Evolutionary conservation across 2,113 vertebrate genomes (phyloP), one percentile per base, ranked within the genome.

Genomic region (Tauraco erythrolophus): DNA sequence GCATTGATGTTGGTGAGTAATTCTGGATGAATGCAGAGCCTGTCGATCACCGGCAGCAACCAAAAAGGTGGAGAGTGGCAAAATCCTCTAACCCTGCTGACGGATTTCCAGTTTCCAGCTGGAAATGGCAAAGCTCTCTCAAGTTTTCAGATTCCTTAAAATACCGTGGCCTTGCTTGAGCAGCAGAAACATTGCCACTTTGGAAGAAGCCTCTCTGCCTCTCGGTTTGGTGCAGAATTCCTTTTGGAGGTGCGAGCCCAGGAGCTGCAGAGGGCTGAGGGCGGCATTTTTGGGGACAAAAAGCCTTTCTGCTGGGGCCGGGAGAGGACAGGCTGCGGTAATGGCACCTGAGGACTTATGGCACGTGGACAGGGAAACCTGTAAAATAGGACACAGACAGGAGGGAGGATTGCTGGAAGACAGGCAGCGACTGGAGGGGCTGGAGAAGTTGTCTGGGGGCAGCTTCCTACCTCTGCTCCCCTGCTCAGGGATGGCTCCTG

Each of bases 301-400:
- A 50, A 43, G 13, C 76, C 58, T 25, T 13, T 6, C 12, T 21
- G 7, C 37, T 35, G 35, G 43, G 77, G 14, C 17, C 1, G 4
- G 68, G 58, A 74, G 43, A 4, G 6, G 53, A 15, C 19, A 22
- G 60, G 33, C 45, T 39, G 69, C 1, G 0, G 21, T 11, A 16
- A 19, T 2, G 28, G 39, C 37, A 45, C 27, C 14, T 2, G 3
- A 46, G 25, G n/a, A 19, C 15, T 7, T 23, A 39, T 0, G 17
- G 62, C 16, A 24, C 17, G 3, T 7, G 45, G 74, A 46, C 54
- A 69, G 54, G 35, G 31, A 37, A 37, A 19, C 9, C 53, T 27
- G 23, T 27, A 23, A 54, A 45, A 7, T 8, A 3, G n/a, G n/a
- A n/a, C n/a, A n/a, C n/a, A n/a, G n/a, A n/a, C n/a, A n/a, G n/a